A percentile compares a stretch with the other conserved stretches of the same genome.
Conservation (phyloP, 2,113 vertebrate genomes). For the Physeter macrocephalus region DNA sequence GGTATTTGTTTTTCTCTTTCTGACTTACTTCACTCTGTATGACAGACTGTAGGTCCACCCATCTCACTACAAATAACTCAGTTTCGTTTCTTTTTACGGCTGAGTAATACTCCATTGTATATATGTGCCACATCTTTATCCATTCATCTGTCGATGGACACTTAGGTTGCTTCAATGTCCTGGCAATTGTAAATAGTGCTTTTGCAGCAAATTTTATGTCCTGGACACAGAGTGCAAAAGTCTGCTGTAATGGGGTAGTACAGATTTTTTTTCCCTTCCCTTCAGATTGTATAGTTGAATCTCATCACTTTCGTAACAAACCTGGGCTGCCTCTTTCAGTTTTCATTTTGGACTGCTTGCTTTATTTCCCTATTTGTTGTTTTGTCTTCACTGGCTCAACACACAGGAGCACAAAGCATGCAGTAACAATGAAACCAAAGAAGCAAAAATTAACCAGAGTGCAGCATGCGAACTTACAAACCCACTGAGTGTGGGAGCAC, state of each 20-base stretch:
- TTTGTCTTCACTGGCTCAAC: conserved; percentile 12
- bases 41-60: no score
- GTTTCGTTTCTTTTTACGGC: no score
- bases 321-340: conserved; percentile 4
- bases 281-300: conserved; percentile 25
- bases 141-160: no score
- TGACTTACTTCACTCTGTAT: no score
- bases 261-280: neutral
- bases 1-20: no score
- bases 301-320: conserved; percentile 15
- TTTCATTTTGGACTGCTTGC: conserved; percentile 8
- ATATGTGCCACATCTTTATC: no score
- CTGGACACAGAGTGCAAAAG: neutral
- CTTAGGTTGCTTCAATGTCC: no score
- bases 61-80: no score
- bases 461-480: neutral
- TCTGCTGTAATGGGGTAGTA: neutral
- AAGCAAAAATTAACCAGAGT: neutral
- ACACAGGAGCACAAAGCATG: neutral
- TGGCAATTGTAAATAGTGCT: neutral
- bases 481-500: neutral
- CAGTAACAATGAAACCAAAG: neutral
- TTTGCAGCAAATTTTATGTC: conserved; percentile 31
- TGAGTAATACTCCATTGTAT: no score
- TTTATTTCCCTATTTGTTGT: conserved; percentile 32